These are phyloP conservation scores for Tachycineta bicolor DNA, from an alignment of 2,113 vertebrate species.

Conservation along the genomic window DNA sequence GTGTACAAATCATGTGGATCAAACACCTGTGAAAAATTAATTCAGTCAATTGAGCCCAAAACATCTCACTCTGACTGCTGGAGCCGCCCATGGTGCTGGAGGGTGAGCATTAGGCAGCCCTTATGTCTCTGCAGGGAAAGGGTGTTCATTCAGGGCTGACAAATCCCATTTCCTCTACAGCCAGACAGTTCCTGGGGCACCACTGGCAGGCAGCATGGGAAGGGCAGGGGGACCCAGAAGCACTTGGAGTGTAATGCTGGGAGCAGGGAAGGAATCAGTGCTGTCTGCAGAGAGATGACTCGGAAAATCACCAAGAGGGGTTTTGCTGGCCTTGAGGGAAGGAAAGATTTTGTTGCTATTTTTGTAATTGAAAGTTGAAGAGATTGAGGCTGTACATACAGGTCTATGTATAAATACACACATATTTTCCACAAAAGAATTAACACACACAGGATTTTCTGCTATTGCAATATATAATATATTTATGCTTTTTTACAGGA, in stretches of 20 bases:
- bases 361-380: not conserved
- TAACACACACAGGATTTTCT: not conserved
- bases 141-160: not conserved
- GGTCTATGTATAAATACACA: not conserved
- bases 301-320: not conserved
- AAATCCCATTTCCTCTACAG: not conserved
- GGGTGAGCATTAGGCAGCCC: not conserved
- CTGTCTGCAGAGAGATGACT: not conserved
- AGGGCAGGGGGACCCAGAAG: not conserved
- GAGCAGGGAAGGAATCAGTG: not conserved
- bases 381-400: not conserved
- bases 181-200: not conserved
- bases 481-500: not conserved
- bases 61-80: not conserved
- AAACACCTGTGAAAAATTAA: conserved; percentile 83
- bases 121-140: not conserved
- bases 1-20: conserved; percentile 89
- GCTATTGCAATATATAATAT: not conserved
- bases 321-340: conserved; percentile 5
- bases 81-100: not conserved
- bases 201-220: rapidly evolving
- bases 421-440: not conserved
- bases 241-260: not conserved
- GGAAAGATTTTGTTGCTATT: conserved; percentile 36
- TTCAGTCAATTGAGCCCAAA: not conserved